Evolutionary conservation across 2,888 invertebrate species (phyloP), one percentile per base, ranked within the genome.

Genomic region (Mythimna lalbum): DNA sequence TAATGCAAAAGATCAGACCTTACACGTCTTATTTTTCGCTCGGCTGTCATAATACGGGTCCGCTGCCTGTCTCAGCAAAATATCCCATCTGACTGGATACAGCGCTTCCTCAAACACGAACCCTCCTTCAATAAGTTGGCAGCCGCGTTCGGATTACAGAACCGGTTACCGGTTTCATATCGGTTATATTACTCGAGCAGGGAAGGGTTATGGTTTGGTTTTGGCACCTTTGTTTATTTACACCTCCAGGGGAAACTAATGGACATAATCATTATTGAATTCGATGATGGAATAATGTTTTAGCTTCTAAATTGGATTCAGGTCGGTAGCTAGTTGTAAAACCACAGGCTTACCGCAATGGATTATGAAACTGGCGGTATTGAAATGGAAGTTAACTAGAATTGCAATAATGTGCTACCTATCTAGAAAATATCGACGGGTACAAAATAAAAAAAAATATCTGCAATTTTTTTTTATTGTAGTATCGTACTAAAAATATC

Each of bases 51-150:
- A 73, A 71, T 71, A 81, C 69, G 49, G 63, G 69, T 56, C 59
- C 63, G 80, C 64, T 73, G 71, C 62, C 69, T 69, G 67, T 69
- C 70, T 73, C 66, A 69, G 76, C 80, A 61, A 69, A 79, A 79
- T 63, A 73, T 79, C 80, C 21, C 57, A 79, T 76, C 65, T 73
- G 79, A 73, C 72, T 79, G 80, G 63, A 69, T 79, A 63, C 73
- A 56, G 73, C 69, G 73, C 77, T 80, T 83, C 83, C 83, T 83
- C 75, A 83, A 80, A 81, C 83, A 79, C 65, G 81, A 81, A 77
- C 82, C 82, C 79, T 73, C 76, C 73, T 72, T 79, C 78, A 76
- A 73, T 73, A 75, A 68, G 79, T 79, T 76, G 77, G 73, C 69
- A 68, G 73, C 73, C 72, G 72, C 65, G 80, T 71, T 81, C 76